A percentile compares a stretch with the other conserved stretches of the same genome.
These are phyloP conservation scores for Manis crassicaudata DNA, from an alignment of 2,797 vertebrate genomes.

Conservation along the genomic window DNA sequence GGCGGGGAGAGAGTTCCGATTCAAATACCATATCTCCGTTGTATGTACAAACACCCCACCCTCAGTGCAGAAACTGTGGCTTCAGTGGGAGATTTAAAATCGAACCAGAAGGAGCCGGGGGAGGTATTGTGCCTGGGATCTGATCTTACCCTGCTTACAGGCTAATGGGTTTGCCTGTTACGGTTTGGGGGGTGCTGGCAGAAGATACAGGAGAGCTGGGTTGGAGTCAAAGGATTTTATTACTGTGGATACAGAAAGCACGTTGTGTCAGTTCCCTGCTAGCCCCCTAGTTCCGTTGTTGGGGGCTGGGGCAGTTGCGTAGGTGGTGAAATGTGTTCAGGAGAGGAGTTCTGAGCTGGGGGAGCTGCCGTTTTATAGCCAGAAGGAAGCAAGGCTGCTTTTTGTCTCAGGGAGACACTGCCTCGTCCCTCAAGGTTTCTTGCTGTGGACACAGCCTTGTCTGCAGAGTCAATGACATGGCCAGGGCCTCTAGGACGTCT, in stretches of 20 bases:
- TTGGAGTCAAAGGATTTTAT: slow-evolving; percentile 36
- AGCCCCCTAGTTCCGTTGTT: not conserved
- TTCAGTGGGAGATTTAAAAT: not conserved
- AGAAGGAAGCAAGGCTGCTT: not conserved
- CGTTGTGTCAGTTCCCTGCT: not conserved
- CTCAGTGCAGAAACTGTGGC: not conserved
- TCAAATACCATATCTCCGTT: not conserved
- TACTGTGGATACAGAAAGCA: not conserved
- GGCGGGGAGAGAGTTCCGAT: not conserved
- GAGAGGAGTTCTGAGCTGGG: not conserved
- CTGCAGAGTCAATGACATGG: too few relatives aligned
- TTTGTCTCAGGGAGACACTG: not conserved
- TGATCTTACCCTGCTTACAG: not conserved
- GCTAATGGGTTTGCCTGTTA: not conserved
- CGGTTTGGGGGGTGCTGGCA: not conserved
- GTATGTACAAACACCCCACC: not conserved
- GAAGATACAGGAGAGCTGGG: not conserved
- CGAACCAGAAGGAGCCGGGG: not conserved
- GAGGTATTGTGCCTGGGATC: not conserved
- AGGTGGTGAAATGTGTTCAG: not conserved
- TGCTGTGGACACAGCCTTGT: not conserved
- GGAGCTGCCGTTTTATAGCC: not conserved
- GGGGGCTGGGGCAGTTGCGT: not conserved
- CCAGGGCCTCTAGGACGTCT: not conserved
- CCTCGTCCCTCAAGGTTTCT: slow-evolving; percentile 4